Conservation (phyloP, 2,888 invertebrate species). For the Cheilosia impressa region DNA sequence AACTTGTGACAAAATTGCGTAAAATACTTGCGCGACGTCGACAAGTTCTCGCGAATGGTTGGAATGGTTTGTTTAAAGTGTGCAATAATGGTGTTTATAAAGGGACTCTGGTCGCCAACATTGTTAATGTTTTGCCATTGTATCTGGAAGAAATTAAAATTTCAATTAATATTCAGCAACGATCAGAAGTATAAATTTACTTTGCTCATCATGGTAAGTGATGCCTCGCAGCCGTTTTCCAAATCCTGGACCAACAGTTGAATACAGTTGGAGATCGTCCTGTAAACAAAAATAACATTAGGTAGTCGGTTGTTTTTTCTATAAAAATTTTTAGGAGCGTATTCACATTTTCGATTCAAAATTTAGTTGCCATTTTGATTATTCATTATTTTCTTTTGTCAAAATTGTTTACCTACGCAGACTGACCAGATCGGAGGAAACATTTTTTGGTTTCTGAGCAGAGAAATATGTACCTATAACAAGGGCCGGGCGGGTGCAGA, state of each 20-base stretch:
- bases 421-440: too few relatives aligned
- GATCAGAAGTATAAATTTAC: constrained; percentile 83
- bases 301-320: too few relatives aligned
- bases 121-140: constrained; percentile 96
- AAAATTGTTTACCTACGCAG: neutral
- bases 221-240: constrained; percentile 96
- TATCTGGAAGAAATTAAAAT: constrained; percentile 84
- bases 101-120: constrained; percentile 98
- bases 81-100: constrained; percentile 94
- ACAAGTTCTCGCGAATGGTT: constrained; percentile 93
- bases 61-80: constrained; percentile 95
- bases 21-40: constrained; percentile 97
- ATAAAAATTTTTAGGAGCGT: too few relatives aligned
- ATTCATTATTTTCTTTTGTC: neutral
- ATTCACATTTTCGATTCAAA: neutral
- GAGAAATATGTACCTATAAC: too few relatives aligned
- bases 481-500: too few relatives aligned
- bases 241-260: constrained; percentile 96
- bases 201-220: constrained; percentile 95
- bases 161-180: neutral
- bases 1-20: constrained; percentile 99
- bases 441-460: too few relatives aligned
- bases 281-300: constrained; percentile 77
- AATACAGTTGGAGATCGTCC: constrained; percentile 93
- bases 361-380: too few relatives aligned